Evolutionary conservation across 2,797 vertebrate species (phyloP).

Genomic region (Lepus townsendii): DNA sequence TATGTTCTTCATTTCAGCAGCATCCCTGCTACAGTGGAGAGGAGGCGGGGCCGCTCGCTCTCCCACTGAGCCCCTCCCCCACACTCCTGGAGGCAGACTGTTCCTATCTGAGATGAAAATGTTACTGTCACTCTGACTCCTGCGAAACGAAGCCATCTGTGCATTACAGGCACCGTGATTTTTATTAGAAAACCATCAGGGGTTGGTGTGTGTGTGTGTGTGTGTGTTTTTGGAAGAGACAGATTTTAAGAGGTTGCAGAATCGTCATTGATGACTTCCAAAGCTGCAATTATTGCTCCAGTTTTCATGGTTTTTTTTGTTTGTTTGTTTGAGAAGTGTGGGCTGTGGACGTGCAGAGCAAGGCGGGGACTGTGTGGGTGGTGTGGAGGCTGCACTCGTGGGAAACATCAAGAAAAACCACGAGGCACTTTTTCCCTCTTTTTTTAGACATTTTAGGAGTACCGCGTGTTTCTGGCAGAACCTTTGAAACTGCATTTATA

Average conservation of each 20-base stretch:
- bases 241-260: slow-evolving; percentile 85
- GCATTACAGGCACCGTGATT: slow-evolving; percentile 84
- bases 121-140: slow-evolving; percentile 84
- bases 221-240: slow-evolving; percentile 84
- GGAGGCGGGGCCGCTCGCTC: slow-evolving; percentile 70
- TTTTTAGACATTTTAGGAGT: slow-evolving; percentile 84
- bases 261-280: slow-evolving; percentile 85
- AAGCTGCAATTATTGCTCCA: slow-evolving; percentile 77
- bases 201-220: not conserved
- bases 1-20: slow-evolving; percentile 35
- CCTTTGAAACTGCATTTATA: slow-evolving; percentile 83
- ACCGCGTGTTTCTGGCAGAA: slow-evolving; percentile 85
- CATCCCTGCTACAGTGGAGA: slow-evolving; percentile 43
- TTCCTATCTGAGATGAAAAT: slow-evolving; percentile 79
- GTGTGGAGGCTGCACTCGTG: slow-evolving; percentile 81
- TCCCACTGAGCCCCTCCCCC: slow-evolving; percentile 45
- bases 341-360: slow-evolving; percentile 84
- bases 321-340: slow-evolving; percentile 69
- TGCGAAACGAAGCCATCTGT: slow-evolving; percentile 86
- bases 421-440: slow-evolving; percentile 81
- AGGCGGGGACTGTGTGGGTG: slow-evolving; percentile 80
- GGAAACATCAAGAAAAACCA: slow-evolving; percentile 80
- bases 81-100: slow-evolving; percentile 67
- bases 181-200: slow-evolving; percentile 86
- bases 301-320: not conserved